Evolutionary conservation across 2,888 invertebrate genomes (phyloP).

Genomic region (Gasteruption jaculator): DNA sequence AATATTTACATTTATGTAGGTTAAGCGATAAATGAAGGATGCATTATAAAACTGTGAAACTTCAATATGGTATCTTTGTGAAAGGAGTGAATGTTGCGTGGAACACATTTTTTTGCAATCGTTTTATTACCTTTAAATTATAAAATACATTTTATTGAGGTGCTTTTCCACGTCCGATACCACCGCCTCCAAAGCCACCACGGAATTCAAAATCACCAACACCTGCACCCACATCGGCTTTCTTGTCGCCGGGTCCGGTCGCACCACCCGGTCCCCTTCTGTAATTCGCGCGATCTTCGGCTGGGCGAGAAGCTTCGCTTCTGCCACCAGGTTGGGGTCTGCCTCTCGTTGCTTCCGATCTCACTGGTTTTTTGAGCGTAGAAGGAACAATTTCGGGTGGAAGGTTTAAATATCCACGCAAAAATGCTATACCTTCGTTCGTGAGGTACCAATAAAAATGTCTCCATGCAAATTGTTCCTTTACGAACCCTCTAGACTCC

Average conservation of each 20-base stretch:
- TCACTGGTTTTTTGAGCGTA: slow-evolving; percentile 87
- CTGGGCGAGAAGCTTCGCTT: slow-evolving; percentile 66
- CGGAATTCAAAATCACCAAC: slow-evolving; percentile 88
- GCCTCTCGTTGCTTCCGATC: slow-evolving; percentile 81
- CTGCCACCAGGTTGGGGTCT: slow-evolving; percentile 67
- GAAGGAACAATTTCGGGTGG: slow-evolving; percentile 99
- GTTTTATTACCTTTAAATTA: slow-evolving; percentile 27
- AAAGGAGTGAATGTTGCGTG: too few relatives aligned
- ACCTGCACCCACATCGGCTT: slow-evolving; percentile 95
- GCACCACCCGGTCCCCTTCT: slow-evolving; percentile 67
- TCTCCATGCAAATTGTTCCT: slow-evolving; percentile 99
- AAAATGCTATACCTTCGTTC: slow-evolving; percentile 96
- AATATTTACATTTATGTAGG: too few relatives aligned
- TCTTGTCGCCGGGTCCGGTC: slow-evolving; percentile 76
- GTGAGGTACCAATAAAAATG: slow-evolving; percentile 99
- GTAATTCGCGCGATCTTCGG: slow-evolving; percentile 81
- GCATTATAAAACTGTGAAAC: too few relatives aligned
- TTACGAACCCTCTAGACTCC: slow-evolving; percentile 95
- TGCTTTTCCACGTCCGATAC: slow-evolving; percentile 48
- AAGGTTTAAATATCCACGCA: slow-evolving; percentile 91
- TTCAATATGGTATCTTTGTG: too few relatives aligned
- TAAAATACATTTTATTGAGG: slow-evolving; percentile 39
- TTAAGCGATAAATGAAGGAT: too few relatives aligned
- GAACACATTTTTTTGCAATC: too few relatives aligned
- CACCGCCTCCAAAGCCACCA: slow-evolving; percentile 54